Conservation (phyloP, 2,113 vertebrate species). For the Dasyornis broadbenti region DNA sequence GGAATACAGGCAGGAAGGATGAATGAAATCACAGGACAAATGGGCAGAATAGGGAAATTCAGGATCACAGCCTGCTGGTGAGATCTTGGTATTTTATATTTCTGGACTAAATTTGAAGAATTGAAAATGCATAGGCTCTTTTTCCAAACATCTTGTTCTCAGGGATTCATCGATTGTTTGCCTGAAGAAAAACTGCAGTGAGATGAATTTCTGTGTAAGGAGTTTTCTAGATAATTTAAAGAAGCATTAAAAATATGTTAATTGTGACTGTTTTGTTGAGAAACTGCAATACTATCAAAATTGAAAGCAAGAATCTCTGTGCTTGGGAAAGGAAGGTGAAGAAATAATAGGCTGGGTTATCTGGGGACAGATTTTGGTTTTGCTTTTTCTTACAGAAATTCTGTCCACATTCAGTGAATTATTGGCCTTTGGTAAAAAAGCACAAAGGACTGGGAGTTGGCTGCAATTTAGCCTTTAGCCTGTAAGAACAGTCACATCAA, state of each 20-base stretch:
- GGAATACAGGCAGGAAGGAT: neutral
- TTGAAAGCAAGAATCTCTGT: neutral
- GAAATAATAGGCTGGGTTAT: neutral
- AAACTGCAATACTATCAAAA: neutral
- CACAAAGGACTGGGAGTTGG: neutral
- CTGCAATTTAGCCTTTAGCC: slow-evolving; percentile 34
- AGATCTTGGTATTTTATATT: neutral
- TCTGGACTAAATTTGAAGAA: slow-evolving; percentile 36
- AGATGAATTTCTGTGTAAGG: neutral
- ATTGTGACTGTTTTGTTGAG: neutral
- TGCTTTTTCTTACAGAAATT: neutral
- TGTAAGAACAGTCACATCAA: slow-evolving; percentile 36
- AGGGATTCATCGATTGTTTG: slow-evolving; percentile 6
- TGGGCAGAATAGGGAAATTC: neutral
- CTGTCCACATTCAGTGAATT: neutral
- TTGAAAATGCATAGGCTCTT: slow-evolving; percentile 36
- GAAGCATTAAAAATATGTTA: neutral
- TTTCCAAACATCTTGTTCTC: neutral
- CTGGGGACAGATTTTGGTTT: neutral
- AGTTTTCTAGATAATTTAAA: neutral
- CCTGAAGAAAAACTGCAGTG: neutral
- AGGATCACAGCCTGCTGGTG: neutral
- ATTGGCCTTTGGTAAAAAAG: neutral
- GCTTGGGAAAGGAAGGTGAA: neutral
- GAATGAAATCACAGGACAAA: neutral